A percentile compares a stretch with the other conserved stretches of the same genome.
phyloP scores from a whole-genome alignment of 2,113 vertebrate species.

The Cyanoramphus novaezelandiae region DNA sequence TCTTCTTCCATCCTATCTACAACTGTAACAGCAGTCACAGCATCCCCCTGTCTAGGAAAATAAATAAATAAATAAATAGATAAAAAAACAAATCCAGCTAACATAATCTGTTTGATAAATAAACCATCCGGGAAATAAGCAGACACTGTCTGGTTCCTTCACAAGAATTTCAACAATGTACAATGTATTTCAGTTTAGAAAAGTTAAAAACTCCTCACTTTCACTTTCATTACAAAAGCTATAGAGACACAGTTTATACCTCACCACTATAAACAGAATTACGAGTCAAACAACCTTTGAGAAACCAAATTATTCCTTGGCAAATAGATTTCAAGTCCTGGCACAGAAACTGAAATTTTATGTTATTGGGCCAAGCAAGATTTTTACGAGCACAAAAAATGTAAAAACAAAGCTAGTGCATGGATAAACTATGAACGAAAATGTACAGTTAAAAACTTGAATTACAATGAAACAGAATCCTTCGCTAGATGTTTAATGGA shows the following conservation, averaged over 20 bases:
- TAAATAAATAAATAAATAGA: background rate
- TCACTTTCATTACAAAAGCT: background rate
- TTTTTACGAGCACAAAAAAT: background rate
- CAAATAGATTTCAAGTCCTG: background rate
- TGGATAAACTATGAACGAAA: background rate
- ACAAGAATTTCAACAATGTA: background rate
- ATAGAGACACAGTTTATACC: background rate
- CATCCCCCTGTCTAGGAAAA: background rate
- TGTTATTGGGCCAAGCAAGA: background rate
- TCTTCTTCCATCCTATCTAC: background rate
- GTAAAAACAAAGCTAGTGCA: background rate
- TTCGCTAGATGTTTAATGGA: background rate
- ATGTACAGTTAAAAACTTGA: background rate
- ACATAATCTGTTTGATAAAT: background rate
- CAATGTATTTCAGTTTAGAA: background rate
- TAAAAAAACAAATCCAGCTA: background rate
- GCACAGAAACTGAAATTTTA: background rate
- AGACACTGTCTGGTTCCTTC: background rate
- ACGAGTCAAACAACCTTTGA: background rate
- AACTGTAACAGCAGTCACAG: background rate
- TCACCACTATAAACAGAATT: background rate
- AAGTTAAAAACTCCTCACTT: rapidly evolving
- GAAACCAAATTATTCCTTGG: background rate
- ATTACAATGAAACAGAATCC: background rate
- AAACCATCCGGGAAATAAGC: background rate